These are phyloP conservation scores for Acrossocheilus wenchowensis DNA, from an alignment of 2,797 vertebrate species.

Conservation along the genomic window DNA sequence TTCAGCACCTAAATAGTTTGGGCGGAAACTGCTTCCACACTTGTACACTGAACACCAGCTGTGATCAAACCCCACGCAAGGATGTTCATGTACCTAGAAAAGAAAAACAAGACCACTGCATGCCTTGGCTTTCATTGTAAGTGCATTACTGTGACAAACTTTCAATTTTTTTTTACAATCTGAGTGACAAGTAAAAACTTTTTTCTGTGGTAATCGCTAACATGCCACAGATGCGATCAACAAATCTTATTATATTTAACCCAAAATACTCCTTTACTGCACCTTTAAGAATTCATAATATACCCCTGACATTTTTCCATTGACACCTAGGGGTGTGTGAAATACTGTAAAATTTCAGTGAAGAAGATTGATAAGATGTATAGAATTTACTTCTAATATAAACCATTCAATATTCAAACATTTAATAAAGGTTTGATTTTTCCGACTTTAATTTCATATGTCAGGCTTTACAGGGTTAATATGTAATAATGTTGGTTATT, in stretches of 20 bases:
- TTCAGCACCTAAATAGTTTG: not conserved
- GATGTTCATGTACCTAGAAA: not conserved
- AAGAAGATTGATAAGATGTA: not conserved
- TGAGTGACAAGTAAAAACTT: not conserved
- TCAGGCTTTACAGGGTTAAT: not conserved
- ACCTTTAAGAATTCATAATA: not conserved
- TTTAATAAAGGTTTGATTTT: too few species aligned
- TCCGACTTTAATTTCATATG: too few species aligned
- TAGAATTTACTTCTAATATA: not conserved
- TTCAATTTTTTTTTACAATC: not conserved
- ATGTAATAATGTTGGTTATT: not conserved
- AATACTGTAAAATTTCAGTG: not conserved
- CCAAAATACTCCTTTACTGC: not conserved
- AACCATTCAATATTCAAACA: not conserved
- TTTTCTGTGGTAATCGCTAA: not conserved
- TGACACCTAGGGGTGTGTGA: not conserved
- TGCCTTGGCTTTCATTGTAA: not conserved
- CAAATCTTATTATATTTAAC: not conserved
- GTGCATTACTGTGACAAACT: not conserved
- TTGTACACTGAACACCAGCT: slow-evolving; percentile 13
- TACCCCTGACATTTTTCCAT: not conserved
- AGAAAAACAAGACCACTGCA: not conserved
- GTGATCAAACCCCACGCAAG: not conserved
- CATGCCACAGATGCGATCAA: not conserved
- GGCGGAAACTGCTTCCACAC: not conserved